Evolutionary conservation across 2,888 invertebrate species (phyloP), one percentile per base, ranked within the genome.

Genomic region (Troides oblongomaculatus): DNA sequence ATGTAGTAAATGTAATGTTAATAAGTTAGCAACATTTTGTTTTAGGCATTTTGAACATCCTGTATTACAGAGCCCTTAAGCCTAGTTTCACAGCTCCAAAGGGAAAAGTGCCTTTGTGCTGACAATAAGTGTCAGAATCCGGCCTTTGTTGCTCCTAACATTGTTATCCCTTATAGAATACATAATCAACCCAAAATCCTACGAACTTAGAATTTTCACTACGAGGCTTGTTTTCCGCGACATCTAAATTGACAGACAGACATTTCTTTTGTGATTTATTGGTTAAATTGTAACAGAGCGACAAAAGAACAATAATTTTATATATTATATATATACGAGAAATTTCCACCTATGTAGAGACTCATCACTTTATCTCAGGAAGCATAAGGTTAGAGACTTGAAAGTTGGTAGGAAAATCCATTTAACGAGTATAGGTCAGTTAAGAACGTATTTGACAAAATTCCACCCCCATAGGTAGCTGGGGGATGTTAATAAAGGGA

Each of bases 171-270:
- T 66, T 66, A 59, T 66, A 66, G 59, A 66, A 65, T 70, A 62
- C 62, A 62, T 70, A 67, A 72, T 69, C 39, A 60, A 58, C 39
- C 61, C 46, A 14, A 53, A 71, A 65, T 67, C 70, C 43, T 67
- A 58, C 66, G 58, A 68, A 68, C 53, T 65, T 50, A 25, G 56
- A 71, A 53, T 64, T 67, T 71, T 68, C 68, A 21, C 59, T 53
- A 68, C 50, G 53, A 64, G 69, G 57, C 70, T 62, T 61, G 75
- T 75, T 66, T 71, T 77, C 74, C 70, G 72, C 69, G 74, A 72
- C 72, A 77, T 76, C 73, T 70, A 76, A 76, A 75, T 78, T 75
- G 77, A 77, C 57, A 59, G 21, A 36, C 58, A 62, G 3, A 30
- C 62, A 62, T 25, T n/a, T n/a, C 39, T 61, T 61, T 53, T 36